Percentiles rank a stretch among this genome's conserved stretches.
Conservation (phyloP, 1,140 invertebrate genomes). For the Tetramorium simillimum region DNA sequence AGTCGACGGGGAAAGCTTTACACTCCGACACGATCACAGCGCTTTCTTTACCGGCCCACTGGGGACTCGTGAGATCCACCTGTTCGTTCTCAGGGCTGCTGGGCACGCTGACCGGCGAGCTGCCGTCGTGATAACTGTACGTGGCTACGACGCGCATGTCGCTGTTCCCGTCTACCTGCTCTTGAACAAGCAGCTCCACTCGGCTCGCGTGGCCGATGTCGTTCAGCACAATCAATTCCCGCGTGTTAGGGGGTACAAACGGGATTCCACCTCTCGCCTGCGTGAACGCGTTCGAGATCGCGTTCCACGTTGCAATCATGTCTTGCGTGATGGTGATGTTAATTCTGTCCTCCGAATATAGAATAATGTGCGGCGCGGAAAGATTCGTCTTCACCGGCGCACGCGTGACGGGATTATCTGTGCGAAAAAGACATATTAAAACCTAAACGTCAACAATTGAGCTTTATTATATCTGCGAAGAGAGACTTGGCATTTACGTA, state of each 20-base stretch:
- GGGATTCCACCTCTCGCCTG: constrained; percentile 80
- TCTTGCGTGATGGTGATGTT: constrained; percentile 90
- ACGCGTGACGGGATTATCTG: constrained; percentile 83
- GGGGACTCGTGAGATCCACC: constrained; percentile 49
- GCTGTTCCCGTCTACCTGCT: constrained; percentile 74
- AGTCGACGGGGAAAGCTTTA: constrained; percentile 81
- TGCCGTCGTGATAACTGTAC: constrained; percentile 74
- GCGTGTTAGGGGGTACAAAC: constrained; percentile 75
- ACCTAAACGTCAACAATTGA: background rate
- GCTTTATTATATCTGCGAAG: background rate
- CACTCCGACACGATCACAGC: constrained; percentile 62
- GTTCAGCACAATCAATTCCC: constrained; percentile 79
- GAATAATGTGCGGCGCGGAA: constrained; percentile 88
- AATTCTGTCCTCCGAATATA: constrained; percentile 89
- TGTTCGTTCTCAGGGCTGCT: constrained; percentile 78
- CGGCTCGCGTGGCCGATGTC: constrained; percentile 80
- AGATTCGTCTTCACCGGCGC: constrained; percentile 83
- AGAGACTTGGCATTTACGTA: constrained; percentile 32
- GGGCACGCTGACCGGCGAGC: constrained; percentile 75
- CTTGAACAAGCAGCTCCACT: constrained; percentile 78
- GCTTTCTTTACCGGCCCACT: constrained; percentile 66
- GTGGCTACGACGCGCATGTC: constrained; percentile 72
- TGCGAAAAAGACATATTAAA: constrained; percentile 33
- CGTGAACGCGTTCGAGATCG: constrained; percentile 87
- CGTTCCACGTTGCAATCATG: constrained; percentile 84